Evolutionary conservation across 2,113 vertebrate genomes (phyloP), one percentile per base, ranked within the genome.

Genomic region (Marmota flaviventris): DNA sequence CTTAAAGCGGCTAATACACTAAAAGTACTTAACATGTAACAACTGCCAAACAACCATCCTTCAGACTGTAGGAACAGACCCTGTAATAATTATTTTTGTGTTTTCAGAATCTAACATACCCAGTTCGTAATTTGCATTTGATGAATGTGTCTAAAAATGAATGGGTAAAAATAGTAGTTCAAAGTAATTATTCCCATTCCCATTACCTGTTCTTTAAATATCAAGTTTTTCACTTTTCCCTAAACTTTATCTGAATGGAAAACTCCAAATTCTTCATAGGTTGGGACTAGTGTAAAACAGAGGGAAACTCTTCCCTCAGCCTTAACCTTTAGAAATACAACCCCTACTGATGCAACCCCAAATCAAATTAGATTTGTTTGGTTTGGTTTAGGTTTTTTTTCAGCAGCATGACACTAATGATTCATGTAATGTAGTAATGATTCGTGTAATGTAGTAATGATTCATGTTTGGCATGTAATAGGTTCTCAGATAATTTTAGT

Each of bases 171-270:
- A 67, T 17, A 93, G 22, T 79, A 79, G 10, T 84, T 84, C 53
- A 51, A 67, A 79, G 39, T 86, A 85, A 82, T 29, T 67, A 58
- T 86, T 72, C 69, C 78, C 29, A 63, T 53, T 91, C 20, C 14
- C 51, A 81, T 95, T 42, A 76, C 70, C 48, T 91, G 18, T 78
- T 83, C n/a, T 92, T 75, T 89, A 89, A 92, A 95, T 16, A 93
- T 11, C 2, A 85, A 14, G 11, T 84, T 91, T 94, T 14, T 88
- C 69, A 7, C 22, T 97, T 87, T 82, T 53, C 24, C 86, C 45
- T 84, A 88, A 75, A 84, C 8, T 17, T 93, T 73, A 85, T 93
- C 48, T 67, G 51, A 86, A 85, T 53, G 79, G 39, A 82, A n/a
- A 53, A 27, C 27, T 82, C 12, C 83, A 86, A 65, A 85, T 84